Evolutionary conservation across 1,140 invertebrate species (phyloP).

Genomic region (Triops longicaudatus): DNA sequence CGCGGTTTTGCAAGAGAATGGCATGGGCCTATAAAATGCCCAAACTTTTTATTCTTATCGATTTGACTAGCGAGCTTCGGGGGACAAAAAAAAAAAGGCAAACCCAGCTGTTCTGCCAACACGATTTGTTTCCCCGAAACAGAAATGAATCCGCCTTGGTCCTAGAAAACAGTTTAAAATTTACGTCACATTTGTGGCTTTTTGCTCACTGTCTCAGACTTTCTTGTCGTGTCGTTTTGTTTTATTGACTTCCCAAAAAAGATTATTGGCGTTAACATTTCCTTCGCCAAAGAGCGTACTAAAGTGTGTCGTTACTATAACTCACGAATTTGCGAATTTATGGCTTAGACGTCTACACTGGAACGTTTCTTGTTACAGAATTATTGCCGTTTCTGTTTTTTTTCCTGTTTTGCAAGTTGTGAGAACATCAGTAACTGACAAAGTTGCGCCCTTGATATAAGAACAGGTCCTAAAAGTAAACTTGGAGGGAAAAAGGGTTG

Average conservation of each 20-base stretch:
- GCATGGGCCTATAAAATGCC: neutral
- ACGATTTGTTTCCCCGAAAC: neutral
- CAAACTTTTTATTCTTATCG: neutral
- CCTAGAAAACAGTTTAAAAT: neutral
- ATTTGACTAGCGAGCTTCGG: neutral
- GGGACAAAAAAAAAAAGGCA: neutral
- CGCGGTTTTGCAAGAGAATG: neutral
- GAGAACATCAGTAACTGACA: no score
- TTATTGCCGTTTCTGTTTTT: no score
- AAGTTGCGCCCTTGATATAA: neutral
- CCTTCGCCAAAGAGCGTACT: no score
- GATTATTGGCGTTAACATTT: no score
- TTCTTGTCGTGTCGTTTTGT: no score
- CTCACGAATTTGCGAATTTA: no score
- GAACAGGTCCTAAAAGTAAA: neutral
- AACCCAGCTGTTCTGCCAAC: neutral
- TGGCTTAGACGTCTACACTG: no score
- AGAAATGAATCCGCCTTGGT: neutral
- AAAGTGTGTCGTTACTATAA: no score
- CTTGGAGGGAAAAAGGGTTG: neutral
- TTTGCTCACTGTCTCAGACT: neutral
- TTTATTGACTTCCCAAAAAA: no score
- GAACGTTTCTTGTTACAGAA: no score
- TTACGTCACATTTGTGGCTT: neutral
- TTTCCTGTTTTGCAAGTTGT: no score